Evolutionary conservation across 53 echinoderm and acorn worm species (phyloP).

Genomic region (Pentamera pediparva): DNA sequence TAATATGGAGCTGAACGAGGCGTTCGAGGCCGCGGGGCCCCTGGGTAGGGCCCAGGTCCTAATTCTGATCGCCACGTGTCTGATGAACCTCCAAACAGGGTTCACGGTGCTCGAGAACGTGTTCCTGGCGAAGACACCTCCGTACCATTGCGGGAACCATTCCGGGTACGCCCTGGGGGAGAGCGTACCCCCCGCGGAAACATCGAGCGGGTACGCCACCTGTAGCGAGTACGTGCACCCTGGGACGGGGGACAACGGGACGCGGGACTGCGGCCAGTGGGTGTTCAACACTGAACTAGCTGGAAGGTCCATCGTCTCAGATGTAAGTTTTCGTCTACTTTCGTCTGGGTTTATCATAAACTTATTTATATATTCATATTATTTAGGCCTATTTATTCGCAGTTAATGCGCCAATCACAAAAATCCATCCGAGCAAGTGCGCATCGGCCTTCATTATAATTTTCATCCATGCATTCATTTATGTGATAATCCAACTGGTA

Average conservation of each 20-base stretch:
- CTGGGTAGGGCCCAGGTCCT: background rate
- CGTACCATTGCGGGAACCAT: conserved; percentile 7
- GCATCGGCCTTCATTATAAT: background rate
- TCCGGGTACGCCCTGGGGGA: background rate
- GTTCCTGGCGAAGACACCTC: conserved; percentile 2
- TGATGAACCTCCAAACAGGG: conserved; percentile 10
- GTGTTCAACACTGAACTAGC: background rate
- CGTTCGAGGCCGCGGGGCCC: background rate
- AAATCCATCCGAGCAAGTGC: too few relatives aligned
- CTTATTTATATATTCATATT: too few relatives aligned
- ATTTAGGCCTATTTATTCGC: too few relatives aligned
- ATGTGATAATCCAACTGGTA: background rate
- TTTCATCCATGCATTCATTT: background rate
- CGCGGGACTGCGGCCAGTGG: background rate
- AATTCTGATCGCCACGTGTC: background rate
- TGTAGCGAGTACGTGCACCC: background rate
- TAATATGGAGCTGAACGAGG: background rate
- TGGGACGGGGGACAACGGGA: background rate
- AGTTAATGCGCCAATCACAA: too few relatives aligned
- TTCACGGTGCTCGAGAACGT: conserved; percentile 4
- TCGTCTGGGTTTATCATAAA: background rate
- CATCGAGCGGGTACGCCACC: background rate
- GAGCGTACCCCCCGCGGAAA: background rate
- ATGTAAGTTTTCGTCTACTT: background rate
- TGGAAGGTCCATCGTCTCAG: conserved; percentile 12